Base-by-base conservation (phyloP, 2,113 vertebrate species). In the Alligator mississippiensis region DNA sequence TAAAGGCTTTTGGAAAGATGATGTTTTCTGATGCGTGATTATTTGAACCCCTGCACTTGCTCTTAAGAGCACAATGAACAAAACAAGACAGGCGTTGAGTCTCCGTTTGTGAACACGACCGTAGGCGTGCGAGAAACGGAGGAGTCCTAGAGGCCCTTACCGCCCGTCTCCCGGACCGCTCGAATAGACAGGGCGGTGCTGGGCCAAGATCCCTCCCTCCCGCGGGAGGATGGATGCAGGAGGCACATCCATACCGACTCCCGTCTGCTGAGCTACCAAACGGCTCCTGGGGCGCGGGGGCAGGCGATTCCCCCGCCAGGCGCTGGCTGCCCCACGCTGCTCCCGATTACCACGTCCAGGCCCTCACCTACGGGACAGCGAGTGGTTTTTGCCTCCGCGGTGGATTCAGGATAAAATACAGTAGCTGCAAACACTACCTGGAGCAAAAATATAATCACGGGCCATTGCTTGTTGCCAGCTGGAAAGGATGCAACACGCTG, bases 131-230 rank as follows among this genome's bases (percentile, higher is more conserved):
- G 80, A 47, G 14, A 2, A 80, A 55, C 30, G 0, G 0, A 9
- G 83, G 0, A 0, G 38, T 57, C 83, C 38, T 13, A 11, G 76
- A 58, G 25, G 57, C 0, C 1, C 0, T 0, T 3, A 24, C 14
- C 24, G 13, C 57, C 14, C 18, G 2, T 62, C 2, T 1, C 7
- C 15, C 21, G 80, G 47, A 47, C 34, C 6, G 70, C 38, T 72
- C 6, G 19, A 76, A 1, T 0, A 15, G 61, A 0, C 28, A 28
- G 18, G 2, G 5, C 24, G 13, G 4, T 19, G 19, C 38, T 19
- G 1, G 1, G 74, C 30, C 60, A 47, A 38, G 25, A 3, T 22
- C 17, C 11, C 10, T 3, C 0, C 21, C 21, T 4, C 70, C 34
- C 34, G 3, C 6, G 34, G 19, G 47, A 74, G 24, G 9, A 62